Base-by-base conservation (phyloP, 2,888 invertebrate species). In the Agriotes lineatus region DNA sequence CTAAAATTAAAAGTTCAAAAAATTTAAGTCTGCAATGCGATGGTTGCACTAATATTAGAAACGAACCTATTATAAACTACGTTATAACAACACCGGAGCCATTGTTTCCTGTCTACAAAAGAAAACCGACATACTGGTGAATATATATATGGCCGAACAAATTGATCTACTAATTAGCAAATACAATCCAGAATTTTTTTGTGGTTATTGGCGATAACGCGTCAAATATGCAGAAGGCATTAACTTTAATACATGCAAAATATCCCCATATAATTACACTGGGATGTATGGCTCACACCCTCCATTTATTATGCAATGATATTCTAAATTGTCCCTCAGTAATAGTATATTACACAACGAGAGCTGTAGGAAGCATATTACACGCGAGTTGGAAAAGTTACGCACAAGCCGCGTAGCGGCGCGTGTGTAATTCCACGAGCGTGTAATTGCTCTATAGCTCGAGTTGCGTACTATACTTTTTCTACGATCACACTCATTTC, bases 41-140 rank as follows among this genome's bases (percentile, higher is more conserved):
- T 12, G 61, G 61, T 2, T 60, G 48, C 25, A 60, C 50, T 14
- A 60, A 60, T 30, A n/a, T 67, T 10, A 54, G 70, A 45, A 73
- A 75, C 64, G 67, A 74, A 56, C 35, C 52, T 12, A 71, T 25
- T 25, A 25, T 25, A 25, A 25, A 25, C 7, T 25, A 5, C 7
- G 25, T 25, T 7, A 25, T 25, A 70, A 14, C 66, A 12, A 72
- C 60, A 52, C 70, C 75, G 25, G 67, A 71, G 48, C 72, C 70
- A 35, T 19, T 66, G 73, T 45, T 73, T 71, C 20, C 45, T 71
- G 18, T 44, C 54, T 20, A 68, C 71, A 9, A 61, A 73, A 44
- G 33, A 2, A 12, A 68, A 70, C 14, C 67, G 69, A n/a, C 71
- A 73, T 33, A 69, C 48, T 54, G 59, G 48, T 3, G 30, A 39